Percentiles rank a stretch among this genome's conserved stretches.
Conservation (phyloP, 2,113 vertebrate species). For the Macquaria australasica region DNA sequence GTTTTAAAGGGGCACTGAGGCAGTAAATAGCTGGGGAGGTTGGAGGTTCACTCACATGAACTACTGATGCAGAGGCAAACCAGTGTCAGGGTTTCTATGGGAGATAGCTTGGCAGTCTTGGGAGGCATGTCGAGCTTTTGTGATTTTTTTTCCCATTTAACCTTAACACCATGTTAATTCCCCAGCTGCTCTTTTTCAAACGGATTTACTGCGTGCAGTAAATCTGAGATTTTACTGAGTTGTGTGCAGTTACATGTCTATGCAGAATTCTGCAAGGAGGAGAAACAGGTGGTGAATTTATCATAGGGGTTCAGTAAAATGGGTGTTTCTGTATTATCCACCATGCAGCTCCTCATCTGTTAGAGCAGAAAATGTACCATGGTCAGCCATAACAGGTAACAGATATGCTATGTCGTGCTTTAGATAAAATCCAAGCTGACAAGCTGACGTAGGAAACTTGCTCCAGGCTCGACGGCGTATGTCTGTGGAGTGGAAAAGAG, state of each 20-base stretch:
- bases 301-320: conserved; percentile 6
- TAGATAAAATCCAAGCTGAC: neutral
- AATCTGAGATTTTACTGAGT: conserved; percentile 51
- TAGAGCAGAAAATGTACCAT: conserved; percentile 13
- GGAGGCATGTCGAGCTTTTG: conserved; percentile 57
- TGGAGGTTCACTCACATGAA: conserved; percentile 57
- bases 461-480: neutral
- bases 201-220: conserved; percentile 53
- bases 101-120: conserved; percentile 29
- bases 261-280: conserved; percentile 17
- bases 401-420: neutral
- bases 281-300: conserved; percentile 68
- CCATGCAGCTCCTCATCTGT: conserved; percentile 13
- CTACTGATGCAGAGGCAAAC: conserved; percentile 44
- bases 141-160: conserved; percentile 61
- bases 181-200: conserved; percentile 72
- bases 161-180: conserved; percentile 62
- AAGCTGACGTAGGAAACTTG: neutral
- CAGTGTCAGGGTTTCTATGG: conserved; percentile 47
- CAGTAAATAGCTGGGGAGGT: conserved; percentile 72
- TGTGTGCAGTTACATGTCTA: conserved; percentile 19
- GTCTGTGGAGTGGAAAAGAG: conserved; percentile 5
- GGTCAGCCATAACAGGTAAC: neutral
- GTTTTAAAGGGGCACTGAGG: conserved; percentile 73
- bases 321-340: neutral